Base-by-base conservation (phyloP, 2,113 vertebrate genomes). In the Trematocara macrostoma region DNA sequence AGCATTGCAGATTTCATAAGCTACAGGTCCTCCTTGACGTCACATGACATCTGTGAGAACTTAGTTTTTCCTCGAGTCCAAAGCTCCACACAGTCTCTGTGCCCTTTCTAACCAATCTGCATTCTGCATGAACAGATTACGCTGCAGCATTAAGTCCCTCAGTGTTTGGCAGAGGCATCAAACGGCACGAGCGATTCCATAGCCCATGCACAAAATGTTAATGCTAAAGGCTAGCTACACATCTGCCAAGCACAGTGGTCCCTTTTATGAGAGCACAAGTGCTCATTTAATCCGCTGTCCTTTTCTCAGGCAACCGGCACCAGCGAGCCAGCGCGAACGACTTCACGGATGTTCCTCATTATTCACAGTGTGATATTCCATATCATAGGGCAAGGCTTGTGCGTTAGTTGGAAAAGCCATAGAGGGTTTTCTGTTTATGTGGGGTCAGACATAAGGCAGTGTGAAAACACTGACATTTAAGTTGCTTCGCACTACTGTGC, bases 231-330 rank as follows among this genome's bases (percentile, higher is more conserved):
- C 89, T 91, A 93, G 89, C 88, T 84, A 78, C 92, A 93, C 94
- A 95, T 95, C 94, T 95, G 92, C 92, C 85, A 47, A 84, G 85
- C 92, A 95, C 92, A 95, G 88, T 91, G 85, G 83, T 79, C 87
- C 82, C 89, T 93, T 93, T 94, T 91, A 90, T 89, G 67, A 67
- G 91, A 91, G 88, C 94, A 95, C 95, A 95, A 93, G 92, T 89
- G 47, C 51, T 90, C 94, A 69, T 94, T 95, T 95, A 86, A 95
- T 88, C 34, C 31, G 81, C 84, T 89, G 87, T 91, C 86, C 91
- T 88, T 90, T 90, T 80, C 87, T 61, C 64, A 64, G 59, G 80
- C 18, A 78, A 61, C 34, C 80, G 69, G 78, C 8, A 84, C 78
- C 89, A 86, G 88, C 80, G 26, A 64, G 76, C 80, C 81, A 23